Evolutionary conservation across 1,140 invertebrate species (phyloP), one percentile per base, ranked within the genome.

Genomic region (Hermetia illucens): DNA sequence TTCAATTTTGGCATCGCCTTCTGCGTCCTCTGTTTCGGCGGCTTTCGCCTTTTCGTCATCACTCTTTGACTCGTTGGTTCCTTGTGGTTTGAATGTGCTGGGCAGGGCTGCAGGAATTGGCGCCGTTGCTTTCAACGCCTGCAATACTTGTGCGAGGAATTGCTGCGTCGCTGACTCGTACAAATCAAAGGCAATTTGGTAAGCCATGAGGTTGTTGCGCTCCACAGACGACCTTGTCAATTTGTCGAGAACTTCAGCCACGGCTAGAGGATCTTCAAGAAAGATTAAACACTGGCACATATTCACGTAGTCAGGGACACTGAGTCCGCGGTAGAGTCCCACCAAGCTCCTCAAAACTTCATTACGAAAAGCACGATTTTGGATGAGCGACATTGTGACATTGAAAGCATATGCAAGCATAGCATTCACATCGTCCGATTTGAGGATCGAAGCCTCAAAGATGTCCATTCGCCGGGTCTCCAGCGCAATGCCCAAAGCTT

Each of bases 121-220:
- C 25, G 86, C 85, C n/a, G 81, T 84, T 19, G 74, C 72, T 53
- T 78, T 70, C 1, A 96, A 58, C 22, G 84, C 82, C 58, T 87
- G 79, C 22, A 92, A 63, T 8, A 98, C 88, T 49, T 84, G 73
- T 19, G 79, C 80, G 13, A 98, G 65, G 56, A 98, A 97, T 55
- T 98, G 91, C 65, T 99, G 96, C 1, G 93, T 97, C 1, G 94
- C 95, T 42, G 90, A 96, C 64, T 99, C 95, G 55, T 98, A 98
- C 43, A 98, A 70, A 73, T 99, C 95, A 69, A 98, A 98, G 1
- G 82, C 92, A 51, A 99, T 97, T 69, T 98, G 95, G 65, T 95
- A 98, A 1, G 90, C 93, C 90, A 98, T 97, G 4, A 98, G 53
- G 34, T 69, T 67, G 36, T 69, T 71, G 25, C 65, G 58, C 59